These are phyloP conservation scores for Nycticorax nycticorax DNA, from an alignment of 2,113 vertebrate species.

Conservation along the genomic window DNA sequence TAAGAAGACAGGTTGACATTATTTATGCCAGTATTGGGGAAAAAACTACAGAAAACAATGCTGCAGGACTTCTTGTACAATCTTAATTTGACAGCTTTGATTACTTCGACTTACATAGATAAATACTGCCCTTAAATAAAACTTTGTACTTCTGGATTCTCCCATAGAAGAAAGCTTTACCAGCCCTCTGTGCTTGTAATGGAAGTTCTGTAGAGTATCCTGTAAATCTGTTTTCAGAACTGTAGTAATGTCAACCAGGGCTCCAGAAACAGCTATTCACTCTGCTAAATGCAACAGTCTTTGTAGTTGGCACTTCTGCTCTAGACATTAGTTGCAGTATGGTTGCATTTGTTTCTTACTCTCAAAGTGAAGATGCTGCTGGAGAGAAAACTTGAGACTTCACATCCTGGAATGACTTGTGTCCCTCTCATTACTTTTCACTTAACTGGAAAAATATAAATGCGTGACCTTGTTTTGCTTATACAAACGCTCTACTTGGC, in stretches of 20 bases:
- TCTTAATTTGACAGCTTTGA: neutral
- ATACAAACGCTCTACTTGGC: neutral
- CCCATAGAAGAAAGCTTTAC: neutral
- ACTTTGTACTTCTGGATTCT: neutral
- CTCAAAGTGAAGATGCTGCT: neutral
- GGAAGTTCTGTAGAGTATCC: neutral
- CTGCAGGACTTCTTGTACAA: neutral
- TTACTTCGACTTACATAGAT: neutral
- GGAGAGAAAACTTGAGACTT: neutral
- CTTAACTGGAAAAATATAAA: conserved; percentile 2
- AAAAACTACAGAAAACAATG: neutral
- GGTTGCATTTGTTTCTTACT: neutral
- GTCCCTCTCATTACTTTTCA: neutral
- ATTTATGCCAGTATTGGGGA: neutral
- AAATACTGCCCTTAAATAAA: neutral
- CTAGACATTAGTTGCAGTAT: neutral
- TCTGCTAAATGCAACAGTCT: neutral
- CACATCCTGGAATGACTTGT: neutral
- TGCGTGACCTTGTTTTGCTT: conserved; percentile 45
- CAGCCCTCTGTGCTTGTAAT: neutral
- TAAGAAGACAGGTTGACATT: neutral
- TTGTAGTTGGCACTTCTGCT: neutral
- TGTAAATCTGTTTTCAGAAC: neutral
- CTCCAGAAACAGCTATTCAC: neutral
- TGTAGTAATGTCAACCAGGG: neutral